These are phyloP conservation scores for Achroia grisella DNA, from an alignment of 1,140 invertebrate genomes.

Conservation along the genomic window DNA sequence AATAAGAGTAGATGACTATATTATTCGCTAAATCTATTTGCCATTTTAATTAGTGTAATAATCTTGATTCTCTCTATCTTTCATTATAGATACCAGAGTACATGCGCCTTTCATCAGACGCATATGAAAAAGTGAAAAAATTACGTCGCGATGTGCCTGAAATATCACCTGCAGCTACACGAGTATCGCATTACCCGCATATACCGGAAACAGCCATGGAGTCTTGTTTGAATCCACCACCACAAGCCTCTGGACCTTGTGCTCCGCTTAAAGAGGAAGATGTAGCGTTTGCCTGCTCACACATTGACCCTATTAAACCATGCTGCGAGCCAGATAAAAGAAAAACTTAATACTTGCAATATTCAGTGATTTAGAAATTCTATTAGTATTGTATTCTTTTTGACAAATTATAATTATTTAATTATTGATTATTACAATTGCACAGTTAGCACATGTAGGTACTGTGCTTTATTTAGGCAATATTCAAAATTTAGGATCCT, in stretches of 20 bases:
- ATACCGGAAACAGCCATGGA: slow-evolving; percentile 18
- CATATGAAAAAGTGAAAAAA: slow-evolving; percentile 44
- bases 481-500: too few species aligned
- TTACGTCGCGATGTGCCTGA: slow-evolving; percentile 40
- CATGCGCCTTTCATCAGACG: slow-evolving; percentile 45
- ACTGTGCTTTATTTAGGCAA: too few species aligned
- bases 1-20: too few species aligned
- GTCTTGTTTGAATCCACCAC: slow-evolving; percentile 26
- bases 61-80: too few species aligned
- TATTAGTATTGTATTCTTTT: not conserved
- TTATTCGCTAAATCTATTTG: too few species aligned
- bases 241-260: slow-evolving; percentile 26
- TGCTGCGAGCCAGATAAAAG: slow-evolving; percentile 38
- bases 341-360: not conserved
- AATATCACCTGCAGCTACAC: slow-evolving; percentile 47
- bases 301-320: slow-evolving; percentile 28
- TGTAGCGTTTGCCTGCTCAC: slow-evolving; percentile 52
- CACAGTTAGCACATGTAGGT: too few species aligned
- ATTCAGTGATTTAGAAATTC: too few species aligned
- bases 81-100: slow-evolving; percentile 40
- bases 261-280: slow-evolving; percentile 35
- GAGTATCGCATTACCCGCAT: slow-evolving; percentile 27
- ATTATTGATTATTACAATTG: not conserved
- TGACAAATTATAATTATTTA: not conserved
- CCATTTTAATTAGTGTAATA: too few species aligned